Evolutionary conservation across 2,888 invertebrate genomes (phyloP).

Genomic region (Hirtodrosophila alboralis): DNA sequence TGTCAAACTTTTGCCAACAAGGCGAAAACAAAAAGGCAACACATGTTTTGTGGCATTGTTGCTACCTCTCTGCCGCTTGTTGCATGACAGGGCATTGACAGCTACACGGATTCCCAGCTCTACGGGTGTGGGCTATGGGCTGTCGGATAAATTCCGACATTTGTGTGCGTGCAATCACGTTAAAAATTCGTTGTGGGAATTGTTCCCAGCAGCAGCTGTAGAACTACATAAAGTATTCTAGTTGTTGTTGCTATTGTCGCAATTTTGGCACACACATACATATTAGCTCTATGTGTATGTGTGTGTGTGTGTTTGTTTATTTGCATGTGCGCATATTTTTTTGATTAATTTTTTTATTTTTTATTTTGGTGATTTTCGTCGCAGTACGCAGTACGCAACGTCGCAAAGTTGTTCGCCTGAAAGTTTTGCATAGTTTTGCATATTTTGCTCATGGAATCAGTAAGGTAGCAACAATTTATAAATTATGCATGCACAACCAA

Average conservation of each 20-base stretch:
- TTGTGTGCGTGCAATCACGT: constrained; percentile 60
- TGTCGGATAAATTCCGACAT: constrained; percentile 25
- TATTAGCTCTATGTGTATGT: constrained; percentile 11
- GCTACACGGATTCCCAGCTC: constrained; percentile 44
- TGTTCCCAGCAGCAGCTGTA: constrained; percentile 70
- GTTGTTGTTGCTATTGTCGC: constrained; percentile 15
- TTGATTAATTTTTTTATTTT: constrained; percentile 60
- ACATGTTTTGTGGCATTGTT: constrained; percentile 57
- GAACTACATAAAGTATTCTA: constrained; percentile 20
- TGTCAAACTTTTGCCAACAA: constrained; percentile 37
- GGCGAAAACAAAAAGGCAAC: constrained; percentile 26
- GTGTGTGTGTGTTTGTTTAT: constrained; percentile 22
- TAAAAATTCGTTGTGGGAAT: constrained; percentile 64
- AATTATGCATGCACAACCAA: constrained; percentile 70
- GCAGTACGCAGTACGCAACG: constrained; percentile 27
- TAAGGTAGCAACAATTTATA: constrained; percentile 61
- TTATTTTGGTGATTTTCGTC: constrained; percentile 16
- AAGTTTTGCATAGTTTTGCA: constrained; percentile 78
- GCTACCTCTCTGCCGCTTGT: constrained; percentile 48
- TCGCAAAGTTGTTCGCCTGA: constrained; percentile 49
- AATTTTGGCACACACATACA: constrained; percentile 37
- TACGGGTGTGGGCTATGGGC: too few relatives aligned
- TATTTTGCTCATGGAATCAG: constrained; percentile 51
- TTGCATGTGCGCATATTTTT: constrained; percentile 54
- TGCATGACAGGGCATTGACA: constrained; percentile 67